Evolutionary conservation across 2,113 vertebrate genomes (phyloP).

Genomic region (Lepus europaeus): DNA sequence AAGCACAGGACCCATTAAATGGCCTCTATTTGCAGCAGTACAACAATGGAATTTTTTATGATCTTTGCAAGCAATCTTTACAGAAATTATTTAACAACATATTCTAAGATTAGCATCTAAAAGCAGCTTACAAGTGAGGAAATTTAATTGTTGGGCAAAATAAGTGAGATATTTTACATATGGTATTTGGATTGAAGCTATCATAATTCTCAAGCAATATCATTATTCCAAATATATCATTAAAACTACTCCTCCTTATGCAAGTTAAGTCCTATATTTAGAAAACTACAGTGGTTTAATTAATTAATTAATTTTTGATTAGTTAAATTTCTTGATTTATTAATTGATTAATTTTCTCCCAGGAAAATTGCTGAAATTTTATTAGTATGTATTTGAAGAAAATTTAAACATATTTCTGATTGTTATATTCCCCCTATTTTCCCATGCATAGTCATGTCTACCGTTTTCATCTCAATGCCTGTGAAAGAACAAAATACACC

Average conservation of each 20-base stretch:
- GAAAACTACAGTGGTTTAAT: not conserved
- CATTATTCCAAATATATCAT: not conserved
- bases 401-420: not conserved
- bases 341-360: not conserved
- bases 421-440: not conserved
- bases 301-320: no score
- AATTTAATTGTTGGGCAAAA: not conserved
- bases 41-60: not conserved
- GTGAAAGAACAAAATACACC: not conserved
- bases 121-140: not conserved
- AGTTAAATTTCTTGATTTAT: no score
- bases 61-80: not conserved
- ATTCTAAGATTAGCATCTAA: not conserved
- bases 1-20: not conserved
- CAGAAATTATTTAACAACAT: not conserved
- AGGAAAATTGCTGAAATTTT: not conserved
- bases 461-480: not conserved
- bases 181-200: not conserved
- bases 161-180: not conserved
- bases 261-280: not conserved
- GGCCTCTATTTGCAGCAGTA: not conserved
- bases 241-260: not conserved
- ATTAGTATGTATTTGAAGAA: slow-evolving; percentile 22
- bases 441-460: not conserved
- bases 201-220: not conserved